Evolutionary conservation across 2,113 vertebrate species (phyloP).

Genomic region (Oriolus oriolus): DNA sequence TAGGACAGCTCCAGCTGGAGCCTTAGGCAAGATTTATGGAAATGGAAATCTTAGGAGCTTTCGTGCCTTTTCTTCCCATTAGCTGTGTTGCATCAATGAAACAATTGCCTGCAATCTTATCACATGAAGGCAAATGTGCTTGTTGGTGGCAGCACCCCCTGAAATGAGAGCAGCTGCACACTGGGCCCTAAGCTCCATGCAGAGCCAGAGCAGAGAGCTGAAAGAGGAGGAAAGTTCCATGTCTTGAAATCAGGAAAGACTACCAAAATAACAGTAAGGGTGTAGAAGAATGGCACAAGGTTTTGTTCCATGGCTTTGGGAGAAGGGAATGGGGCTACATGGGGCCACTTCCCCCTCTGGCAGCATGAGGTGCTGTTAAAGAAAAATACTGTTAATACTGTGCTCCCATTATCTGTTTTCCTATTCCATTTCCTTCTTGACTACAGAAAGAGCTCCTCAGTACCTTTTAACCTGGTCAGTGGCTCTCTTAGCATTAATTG

Average conservation of each 20-base stretch:
- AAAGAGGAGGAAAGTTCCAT: not conserved
- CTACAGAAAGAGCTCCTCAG: not conserved
- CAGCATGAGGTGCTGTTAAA: not conserved
- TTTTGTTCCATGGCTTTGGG: not conserved
- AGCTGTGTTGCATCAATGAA: not conserved
- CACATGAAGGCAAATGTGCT: not conserved
- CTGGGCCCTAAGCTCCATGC: not conserved
- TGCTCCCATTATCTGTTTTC: not conserved
- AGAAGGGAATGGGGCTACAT: not conserved
- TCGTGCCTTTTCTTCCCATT: not conserved
- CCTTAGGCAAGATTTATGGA: slow-evolving; percentile 61
- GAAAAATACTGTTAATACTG: not conserved
- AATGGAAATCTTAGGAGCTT: slow-evolving; percentile 27
- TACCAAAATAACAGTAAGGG: not conserved
- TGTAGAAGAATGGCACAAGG: not conserved
- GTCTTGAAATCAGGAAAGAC: not conserved
- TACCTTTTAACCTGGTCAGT: not conserved
- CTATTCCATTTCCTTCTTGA: not conserved
- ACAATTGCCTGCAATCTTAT: not conserved
- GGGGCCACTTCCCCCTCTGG: not conserved
- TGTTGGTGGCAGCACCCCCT: not conserved
- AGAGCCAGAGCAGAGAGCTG: not conserved
- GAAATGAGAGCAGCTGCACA: not conserved
- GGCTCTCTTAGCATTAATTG: not conserved
- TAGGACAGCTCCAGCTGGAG: slow-evolving; percentile 53